A percentile compares a stretch with the other conserved stretches of the same genome.
Evolutionary conservation across 2,113 vertebrate species (phyloP).

Genomic region (Callaeas wilsoni): DNA sequence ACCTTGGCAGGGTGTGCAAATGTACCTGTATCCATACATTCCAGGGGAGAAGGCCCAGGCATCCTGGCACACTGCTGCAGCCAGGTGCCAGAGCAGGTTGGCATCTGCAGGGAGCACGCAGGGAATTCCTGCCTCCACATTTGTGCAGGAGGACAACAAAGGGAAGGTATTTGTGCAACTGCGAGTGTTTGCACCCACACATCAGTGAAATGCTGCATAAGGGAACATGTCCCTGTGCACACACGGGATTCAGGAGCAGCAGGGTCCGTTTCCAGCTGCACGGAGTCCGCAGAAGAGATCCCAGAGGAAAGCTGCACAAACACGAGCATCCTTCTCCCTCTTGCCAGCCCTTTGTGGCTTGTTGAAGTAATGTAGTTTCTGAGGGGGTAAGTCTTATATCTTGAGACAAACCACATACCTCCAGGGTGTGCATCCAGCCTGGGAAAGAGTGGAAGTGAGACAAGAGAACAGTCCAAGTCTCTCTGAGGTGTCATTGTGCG

Average conservation of each 20-base stretch:
- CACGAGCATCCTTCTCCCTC: background rate
- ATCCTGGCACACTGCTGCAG: background rate
- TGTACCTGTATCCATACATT: accelerated
- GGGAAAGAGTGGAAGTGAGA: slow-evolving; percentile 58
- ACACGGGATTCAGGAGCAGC: background rate
- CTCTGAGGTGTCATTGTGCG: slow-evolving; percentile 47
- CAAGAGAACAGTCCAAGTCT: slow-evolving; percentile 59
- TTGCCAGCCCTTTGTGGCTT: slow-evolving; percentile 38
- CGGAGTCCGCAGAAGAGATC: background rate
- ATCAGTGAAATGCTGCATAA: background rate
- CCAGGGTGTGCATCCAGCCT: slow-evolving; percentile 61
- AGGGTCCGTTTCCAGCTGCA: slow-evolving; percentile 3
- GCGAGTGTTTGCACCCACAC: background rate
- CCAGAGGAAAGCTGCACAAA: slow-evolving; percentile 3
- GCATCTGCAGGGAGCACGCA: background rate
- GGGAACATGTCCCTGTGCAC: background rate
- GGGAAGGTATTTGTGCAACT: background rate
- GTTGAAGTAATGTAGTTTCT: slow-evolving; percentile 45
- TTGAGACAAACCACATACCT: slow-evolving; percentile 68
- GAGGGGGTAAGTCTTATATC: slow-evolving; percentile 63
- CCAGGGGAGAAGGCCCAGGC: background rate
- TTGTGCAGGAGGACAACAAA: background rate
- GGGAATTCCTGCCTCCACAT: background rate
- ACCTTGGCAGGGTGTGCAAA: background rate
- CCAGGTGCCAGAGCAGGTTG: background rate